Percentiles rank a stretch among this genome's conserved stretches.
These are phyloP conservation scores for Leucozona laternaria DNA, from an alignment of 2,888 invertebrate species.

Conservation along the genomic window DNA sequence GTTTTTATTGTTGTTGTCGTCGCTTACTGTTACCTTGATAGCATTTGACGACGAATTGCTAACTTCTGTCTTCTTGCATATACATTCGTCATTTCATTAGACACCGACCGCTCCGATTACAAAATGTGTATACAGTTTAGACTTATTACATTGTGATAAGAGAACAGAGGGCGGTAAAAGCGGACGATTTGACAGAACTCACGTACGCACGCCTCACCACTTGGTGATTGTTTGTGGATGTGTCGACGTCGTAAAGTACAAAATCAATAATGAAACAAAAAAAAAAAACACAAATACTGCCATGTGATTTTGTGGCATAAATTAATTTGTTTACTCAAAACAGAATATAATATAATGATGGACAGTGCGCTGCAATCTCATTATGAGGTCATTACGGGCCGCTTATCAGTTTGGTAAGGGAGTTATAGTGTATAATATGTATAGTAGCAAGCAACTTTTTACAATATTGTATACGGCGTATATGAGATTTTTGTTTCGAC, in stretches of 20 bases:
- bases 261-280: constrained; percentile 54
- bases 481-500: constrained; percentile 8
- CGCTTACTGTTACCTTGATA: constrained; percentile 9
- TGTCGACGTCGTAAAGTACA: constrained; percentile 15
- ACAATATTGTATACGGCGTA: not conserved
- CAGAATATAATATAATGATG: constrained; percentile 37
- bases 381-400: constrained; percentile 72
- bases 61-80: constrained; percentile 29
- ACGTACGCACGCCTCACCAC: constrained; percentile 64
- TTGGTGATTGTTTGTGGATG: constrained; percentile 36
- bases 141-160: constrained; percentile 68
- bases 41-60: constrained; percentile 18
- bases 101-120: not conserved
- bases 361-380: constrained; percentile 54
- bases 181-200: constrained; percentile 63
- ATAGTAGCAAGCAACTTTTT: constrained; percentile 28
- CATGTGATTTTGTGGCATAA: constrained; percentile 73
- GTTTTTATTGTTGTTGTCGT: not conserved
- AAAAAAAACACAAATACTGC: constrained; percentile 29
- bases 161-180: constrained; percentile 10
- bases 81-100: not conserved
- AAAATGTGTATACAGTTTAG: constrained; percentile 32
- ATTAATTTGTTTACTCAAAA: constrained; percentile 68
- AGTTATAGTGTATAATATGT: not conserved
- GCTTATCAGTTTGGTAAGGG: constrained; percentile 61